phyloP scores from a whole-genome alignment of 2,797 vertebrate genomes.

The Rhincodon typus region DNA sequence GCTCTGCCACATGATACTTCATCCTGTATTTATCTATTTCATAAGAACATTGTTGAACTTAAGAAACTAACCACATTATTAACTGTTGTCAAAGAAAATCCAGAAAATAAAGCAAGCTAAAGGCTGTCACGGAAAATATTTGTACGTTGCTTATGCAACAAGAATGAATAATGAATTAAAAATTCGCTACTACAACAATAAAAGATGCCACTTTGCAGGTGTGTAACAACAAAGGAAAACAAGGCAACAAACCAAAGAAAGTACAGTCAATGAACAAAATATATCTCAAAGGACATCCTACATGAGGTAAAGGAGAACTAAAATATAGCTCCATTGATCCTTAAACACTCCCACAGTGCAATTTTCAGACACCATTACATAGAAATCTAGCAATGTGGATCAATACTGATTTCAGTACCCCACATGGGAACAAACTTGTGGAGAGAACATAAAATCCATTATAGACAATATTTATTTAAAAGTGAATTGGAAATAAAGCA shows the following conservation, averaged over 20 bases:
- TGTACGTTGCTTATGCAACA: not conserved
- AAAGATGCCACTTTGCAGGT: not conserved
- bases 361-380: not conserved
- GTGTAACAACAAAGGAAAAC: not conserved
- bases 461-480: not conserved
- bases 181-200: not conserved
- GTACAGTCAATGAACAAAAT: slow-evolving; percentile 6
- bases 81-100: not conserved
- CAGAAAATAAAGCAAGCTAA: not conserved
- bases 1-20: not conserved
- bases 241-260: not conserved
- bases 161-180: not conserved
- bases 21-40: not conserved
- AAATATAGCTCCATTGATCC: not conserved
- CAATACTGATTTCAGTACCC: not conserved
- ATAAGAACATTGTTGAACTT: not conserved
- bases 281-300: not conserved
- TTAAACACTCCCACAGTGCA: not conserved
- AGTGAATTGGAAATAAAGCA: not conserved
- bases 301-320: not conserved
- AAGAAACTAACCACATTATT: not conserved
- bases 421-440: not conserved
- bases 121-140: not conserved
- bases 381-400: not conserved
- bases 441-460: not conserved